phyloP scores from a whole-genome alignment of 2,888 invertebrate genomes.

The Eupithecia subumbrata region DNA sequence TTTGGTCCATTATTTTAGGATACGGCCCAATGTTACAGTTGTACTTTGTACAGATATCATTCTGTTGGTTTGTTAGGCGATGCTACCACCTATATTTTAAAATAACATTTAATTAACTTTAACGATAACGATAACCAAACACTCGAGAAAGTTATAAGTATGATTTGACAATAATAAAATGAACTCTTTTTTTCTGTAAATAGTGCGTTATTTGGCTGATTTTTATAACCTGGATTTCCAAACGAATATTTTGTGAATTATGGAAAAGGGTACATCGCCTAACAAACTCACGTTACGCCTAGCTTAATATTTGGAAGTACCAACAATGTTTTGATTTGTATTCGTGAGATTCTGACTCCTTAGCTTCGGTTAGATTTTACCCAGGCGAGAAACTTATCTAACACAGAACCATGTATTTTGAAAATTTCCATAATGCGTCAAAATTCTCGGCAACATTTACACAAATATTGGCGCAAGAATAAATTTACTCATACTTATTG shows the following conservation, averaged over 20 bases:
- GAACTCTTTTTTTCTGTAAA: not conserved
- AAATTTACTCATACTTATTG: not conserved
- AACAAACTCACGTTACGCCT: constrained; percentile 45
- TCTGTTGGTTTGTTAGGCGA: constrained; percentile 55
- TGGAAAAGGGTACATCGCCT: constrained; percentile 39
- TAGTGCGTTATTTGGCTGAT: not conserved
- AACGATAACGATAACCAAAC: not conserved
- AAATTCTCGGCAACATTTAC: not conserved
- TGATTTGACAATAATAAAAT: constrained; percentile 9
- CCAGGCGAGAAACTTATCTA: not conserved
- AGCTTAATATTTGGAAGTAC: constrained; percentile 53
- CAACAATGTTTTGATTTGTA: constrained; percentile 45
- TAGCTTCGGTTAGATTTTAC: not conserved
- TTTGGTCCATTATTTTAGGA: constrained; percentile 73
- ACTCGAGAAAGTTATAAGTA: not conserved
- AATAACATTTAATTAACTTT: not conserved
- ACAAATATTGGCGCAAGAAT: constrained; percentile 1
- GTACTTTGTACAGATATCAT: constrained; percentile 61
- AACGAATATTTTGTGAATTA: not conserved
- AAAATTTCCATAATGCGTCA: not conserved
- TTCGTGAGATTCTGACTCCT: constrained; percentile 31
- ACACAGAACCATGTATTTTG: not conserved
- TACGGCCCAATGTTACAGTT: constrained; percentile 74
- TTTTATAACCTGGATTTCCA: not conserved
- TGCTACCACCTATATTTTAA: constrained; percentile 32